These are phyloP conservation scores for Nettapus auritus DNA, from an alignment of 2,113 vertebrate genomes.

Conservation along the genomic window DNA sequence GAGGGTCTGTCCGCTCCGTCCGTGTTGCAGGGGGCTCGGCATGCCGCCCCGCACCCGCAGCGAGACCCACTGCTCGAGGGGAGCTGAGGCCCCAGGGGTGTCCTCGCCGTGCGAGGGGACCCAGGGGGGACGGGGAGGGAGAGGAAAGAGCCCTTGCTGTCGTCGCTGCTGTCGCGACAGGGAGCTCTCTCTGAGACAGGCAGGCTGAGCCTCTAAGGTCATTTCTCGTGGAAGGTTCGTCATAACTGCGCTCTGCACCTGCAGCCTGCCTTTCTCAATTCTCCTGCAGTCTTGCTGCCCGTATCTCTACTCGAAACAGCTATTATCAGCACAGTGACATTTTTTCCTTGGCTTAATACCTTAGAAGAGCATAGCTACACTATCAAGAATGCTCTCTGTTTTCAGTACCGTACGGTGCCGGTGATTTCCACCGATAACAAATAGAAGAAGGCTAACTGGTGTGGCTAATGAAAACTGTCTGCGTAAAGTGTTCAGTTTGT, in stretches of 20 bases:
- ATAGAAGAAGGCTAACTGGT: not conserved
- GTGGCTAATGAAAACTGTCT: no score
- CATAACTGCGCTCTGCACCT: rapidly evolving
- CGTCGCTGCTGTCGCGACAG: not conserved
- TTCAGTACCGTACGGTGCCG: not conserved
- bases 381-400: not conserved
- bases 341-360: not conserved
- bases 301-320: not conserved
- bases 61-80: no score
- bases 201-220: not conserved
- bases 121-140: not conserved
- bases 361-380: not conserved
- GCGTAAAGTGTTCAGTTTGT: not conserved
- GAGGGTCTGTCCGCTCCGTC: no score
- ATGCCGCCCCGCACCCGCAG: no score
- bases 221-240: not conserved
- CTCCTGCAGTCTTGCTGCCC: not conserved
- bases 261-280: not conserved
- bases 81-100: no score
- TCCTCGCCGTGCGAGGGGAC: no score
- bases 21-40: no score
- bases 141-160: not conserved
- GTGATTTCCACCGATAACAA: not conserved
- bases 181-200: rapidly evolving
- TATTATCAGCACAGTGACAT: not conserved